phyloP scores from a whole-genome alignment of 2,113 vertebrate species.

The Mobula hypostoma region DNA sequence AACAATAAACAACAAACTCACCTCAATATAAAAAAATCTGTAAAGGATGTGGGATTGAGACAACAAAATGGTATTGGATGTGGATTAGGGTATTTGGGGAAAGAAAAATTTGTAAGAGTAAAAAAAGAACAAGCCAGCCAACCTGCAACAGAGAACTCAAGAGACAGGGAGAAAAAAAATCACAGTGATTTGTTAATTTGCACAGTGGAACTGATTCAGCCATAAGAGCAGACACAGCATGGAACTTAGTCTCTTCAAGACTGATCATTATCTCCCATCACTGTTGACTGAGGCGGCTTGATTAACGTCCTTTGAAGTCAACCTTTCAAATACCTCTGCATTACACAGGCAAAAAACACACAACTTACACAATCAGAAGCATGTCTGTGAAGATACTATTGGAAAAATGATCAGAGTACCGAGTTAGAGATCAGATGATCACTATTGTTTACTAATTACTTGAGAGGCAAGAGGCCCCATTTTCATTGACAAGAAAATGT shows the following conservation, averaged over 20 bases:
- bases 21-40: not conserved
- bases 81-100: not conserved
- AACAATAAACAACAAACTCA: not conserved
- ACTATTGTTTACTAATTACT: not conserved
- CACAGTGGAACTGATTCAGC: slow-evolving; percentile 32
- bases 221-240: slow-evolving; percentile 29
- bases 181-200: slow-evolving; percentile 33
- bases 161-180: not conserved
- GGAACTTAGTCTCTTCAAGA: slow-evolving; percentile 20
- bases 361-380: slow-evolving; percentile 10
- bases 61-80: not conserved
- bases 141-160: not conserved
- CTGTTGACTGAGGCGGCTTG: slow-evolving; percentile 27
- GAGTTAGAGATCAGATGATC: not conserved
- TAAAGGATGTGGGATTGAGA: not conserved
- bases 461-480: not conserved
- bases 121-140: not conserved
- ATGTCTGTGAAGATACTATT: not conserved
- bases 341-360: slow-evolving; percentile 16
- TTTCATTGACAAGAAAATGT: not conserved
- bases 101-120: not conserved
- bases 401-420: not conserved
- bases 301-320: slow-evolving; percentile 31
- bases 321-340: slow-evolving; percentile 31
- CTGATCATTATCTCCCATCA: slow-evolving; percentile 31